phyloP scores from a whole-genome alignment of 2,888 invertebrate genomes.

The Frankliniella fusca region DNA sequence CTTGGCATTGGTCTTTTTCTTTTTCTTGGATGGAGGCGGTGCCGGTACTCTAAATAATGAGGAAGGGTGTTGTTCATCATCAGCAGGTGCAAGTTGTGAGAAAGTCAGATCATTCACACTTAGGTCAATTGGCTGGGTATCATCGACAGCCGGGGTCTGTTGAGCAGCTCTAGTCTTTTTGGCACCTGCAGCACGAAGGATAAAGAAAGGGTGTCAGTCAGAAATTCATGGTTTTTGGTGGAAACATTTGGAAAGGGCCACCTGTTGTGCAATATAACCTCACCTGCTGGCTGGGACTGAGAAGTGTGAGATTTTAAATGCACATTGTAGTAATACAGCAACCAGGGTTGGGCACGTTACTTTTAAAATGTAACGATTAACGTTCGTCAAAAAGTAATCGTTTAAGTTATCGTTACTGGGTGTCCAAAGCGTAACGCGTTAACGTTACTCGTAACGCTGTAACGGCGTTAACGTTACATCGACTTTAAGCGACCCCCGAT shows the following conservation, averaged over 20 bases:
- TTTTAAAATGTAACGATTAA: no score
- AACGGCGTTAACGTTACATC: no score
- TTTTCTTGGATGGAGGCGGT: not conserved
- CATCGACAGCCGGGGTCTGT: not conserved
- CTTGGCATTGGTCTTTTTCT: not conserved
- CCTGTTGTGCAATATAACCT: not conserved
- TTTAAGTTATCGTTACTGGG: no score
- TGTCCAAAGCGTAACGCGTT: no score
- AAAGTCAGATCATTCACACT: slow-evolving; percentile 3
- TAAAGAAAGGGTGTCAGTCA: not conserved
- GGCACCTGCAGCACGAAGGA: not conserved
- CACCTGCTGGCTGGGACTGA: not conserved
- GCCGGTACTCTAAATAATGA: not conserved
- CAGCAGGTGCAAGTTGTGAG: not conserved
- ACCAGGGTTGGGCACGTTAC: no score
- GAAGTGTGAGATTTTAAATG: not conserved
- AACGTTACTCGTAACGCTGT: no score
- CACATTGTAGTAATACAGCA: not conserved
- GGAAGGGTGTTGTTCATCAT: not conserved
- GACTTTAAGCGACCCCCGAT: no score
- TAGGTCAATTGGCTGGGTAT: not conserved
- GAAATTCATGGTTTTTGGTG: not conserved
- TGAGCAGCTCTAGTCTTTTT: not conserved
- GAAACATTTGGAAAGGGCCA: not conserved
- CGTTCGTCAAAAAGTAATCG: no score